Evolutionary conservation across 1,140 invertebrate genomes (phyloP).

Genomic region (Metaphire vulgaris): DNA sequence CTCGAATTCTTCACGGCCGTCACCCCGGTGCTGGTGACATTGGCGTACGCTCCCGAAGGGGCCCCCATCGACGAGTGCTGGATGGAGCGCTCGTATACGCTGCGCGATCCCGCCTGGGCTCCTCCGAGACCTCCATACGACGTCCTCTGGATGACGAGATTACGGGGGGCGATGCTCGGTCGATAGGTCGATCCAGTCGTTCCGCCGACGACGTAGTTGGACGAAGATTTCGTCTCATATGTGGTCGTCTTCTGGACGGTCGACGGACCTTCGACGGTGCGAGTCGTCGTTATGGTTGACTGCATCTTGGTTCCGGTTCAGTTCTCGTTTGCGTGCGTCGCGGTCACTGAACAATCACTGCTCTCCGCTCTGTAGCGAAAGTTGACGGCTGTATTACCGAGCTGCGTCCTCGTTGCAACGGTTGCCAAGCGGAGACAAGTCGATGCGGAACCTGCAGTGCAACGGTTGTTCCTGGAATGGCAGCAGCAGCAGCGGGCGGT

Average conservation of each 20-base stretch:
- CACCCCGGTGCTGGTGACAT: slow-evolving; percentile 45
- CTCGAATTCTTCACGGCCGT: slow-evolving; percentile 48
- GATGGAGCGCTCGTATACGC: neutral
- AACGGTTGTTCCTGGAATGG: no score
- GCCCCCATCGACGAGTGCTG: neutral
- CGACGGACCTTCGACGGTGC: slow-evolving; percentile 7
- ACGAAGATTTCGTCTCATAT: slow-evolving; percentile 7
- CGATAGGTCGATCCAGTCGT: slow-evolving; percentile 1
- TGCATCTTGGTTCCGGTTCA: slow-evolving; percentile 5
- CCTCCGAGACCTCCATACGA: slow-evolving; percentile 5
- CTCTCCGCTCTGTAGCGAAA: neutral
- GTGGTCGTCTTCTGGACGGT: neutral
- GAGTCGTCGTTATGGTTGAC: slow-evolving; percentile 7
- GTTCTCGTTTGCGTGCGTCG: no score
- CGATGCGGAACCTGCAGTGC: no score
- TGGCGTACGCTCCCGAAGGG: slow-evolving; percentile 36
- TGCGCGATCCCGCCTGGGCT: neutral
- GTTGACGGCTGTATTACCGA: no score
- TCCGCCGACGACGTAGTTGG: slow-evolving; percentile 10
- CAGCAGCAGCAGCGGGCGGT: no score
- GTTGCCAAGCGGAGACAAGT: no score
- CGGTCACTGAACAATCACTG: neutral
- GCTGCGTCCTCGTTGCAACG: no score
- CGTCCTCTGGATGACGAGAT: slow-evolving; percentile 15
- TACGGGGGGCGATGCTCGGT: slow-evolving; percentile 12